Percentiles rank a stretch among this genome's conserved stretches.
phyloP scores from a whole-genome alignment of 1,140 invertebrate genomes.

The Cyphomyrmex costatus region DNA sequence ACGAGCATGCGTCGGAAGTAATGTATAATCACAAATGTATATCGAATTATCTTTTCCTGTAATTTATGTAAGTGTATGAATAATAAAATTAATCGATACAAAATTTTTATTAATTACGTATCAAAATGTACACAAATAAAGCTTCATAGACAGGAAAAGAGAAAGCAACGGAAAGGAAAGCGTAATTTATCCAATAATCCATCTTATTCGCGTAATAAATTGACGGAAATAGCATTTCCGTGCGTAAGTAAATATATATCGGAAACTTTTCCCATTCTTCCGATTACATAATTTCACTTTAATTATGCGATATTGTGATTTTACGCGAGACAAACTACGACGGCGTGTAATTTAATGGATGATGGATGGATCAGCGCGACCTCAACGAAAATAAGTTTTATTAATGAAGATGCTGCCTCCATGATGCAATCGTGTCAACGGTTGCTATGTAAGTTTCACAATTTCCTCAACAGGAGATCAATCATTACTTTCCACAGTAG shows the following conservation, averaged over 20 bases:
- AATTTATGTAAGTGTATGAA: neutral
- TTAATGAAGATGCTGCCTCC: slow-evolving; percentile 47
- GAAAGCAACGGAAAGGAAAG: neutral
- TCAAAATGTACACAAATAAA: slow-evolving; percentile 1
- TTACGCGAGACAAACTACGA: slow-evolving; percentile 35
- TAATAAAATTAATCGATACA: slow-evolving; percentile 14
- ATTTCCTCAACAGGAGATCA: slow-evolving; percentile 32
- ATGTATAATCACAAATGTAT: neutral
- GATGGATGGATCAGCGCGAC: slow-evolving; percentile 49
- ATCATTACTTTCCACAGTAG: slow-evolving; percentile 24
- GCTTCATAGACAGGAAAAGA: no score
- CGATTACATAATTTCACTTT: slow-evolving; percentile 34
- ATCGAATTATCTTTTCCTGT: neutral
- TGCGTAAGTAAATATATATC: slow-evolving; percentile 41
- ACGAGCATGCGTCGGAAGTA: neutral
- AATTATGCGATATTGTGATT: slow-evolving; percentile 49
- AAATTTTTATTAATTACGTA: slow-evolving; percentile 26
- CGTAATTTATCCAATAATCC: neutral
- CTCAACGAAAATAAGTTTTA: slow-evolving; percentile 45
- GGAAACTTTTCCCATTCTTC: slow-evolving; percentile 40
- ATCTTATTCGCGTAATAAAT: slow-evolving; percentile 36
- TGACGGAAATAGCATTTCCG: neutral
- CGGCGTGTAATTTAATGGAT: slow-evolving; percentile 46
- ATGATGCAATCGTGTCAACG: slow-evolving; percentile 44
- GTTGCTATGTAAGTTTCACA: slow-evolving; percentile 28